phyloP scores from a whole-genome alignment of 2,888 invertebrate species.

The Scrobipalpa costella region DNA sequence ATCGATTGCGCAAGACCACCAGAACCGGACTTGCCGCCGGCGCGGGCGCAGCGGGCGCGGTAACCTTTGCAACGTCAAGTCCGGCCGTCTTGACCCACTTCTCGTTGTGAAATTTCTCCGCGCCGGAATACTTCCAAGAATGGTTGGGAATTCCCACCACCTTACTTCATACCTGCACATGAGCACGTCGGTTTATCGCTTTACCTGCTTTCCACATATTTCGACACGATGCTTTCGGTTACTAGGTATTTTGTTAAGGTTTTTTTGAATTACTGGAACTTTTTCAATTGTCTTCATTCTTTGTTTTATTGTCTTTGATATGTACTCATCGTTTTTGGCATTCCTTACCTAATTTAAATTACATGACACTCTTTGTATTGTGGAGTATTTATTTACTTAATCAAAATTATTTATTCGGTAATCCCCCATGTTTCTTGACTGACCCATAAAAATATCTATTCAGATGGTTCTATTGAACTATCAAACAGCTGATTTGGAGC shows the following conservation, averaged over 20 bases:
- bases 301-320: too few relatives aligned
- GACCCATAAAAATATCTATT: background rate
- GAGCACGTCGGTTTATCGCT: constrained; percentile 29
- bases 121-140: constrained; percentile 66
- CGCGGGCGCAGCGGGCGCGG: constrained; percentile 54
- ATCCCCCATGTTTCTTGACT: background rate
- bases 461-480: constrained; percentile 36
- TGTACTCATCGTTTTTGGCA: too few relatives aligned
- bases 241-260: constrained; percentile 8
- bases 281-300: too few relatives aligned
- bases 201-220: constrained; percentile 43
- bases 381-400: too few relatives aligned
- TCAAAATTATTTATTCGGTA: too few relatives aligned
- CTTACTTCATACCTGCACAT: constrained; percentile 34
- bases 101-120: constrained; percentile 77
- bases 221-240: constrained; percentile 30
- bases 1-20: constrained; percentile 70
- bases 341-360: too few relatives aligned
- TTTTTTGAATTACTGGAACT: background rate
- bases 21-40: constrained; percentile 61
- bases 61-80: constrained; percentile 78
- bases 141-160: constrained; percentile 67
- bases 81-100: constrained; percentile 77
- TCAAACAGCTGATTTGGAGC: constrained; percentile 54
- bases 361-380: too few relatives aligned